Evolutionary conservation across 1,140 invertebrate species (phyloP), one percentile per base, ranked within the genome.

Genomic region (Drosophila ogumai): DNA sequence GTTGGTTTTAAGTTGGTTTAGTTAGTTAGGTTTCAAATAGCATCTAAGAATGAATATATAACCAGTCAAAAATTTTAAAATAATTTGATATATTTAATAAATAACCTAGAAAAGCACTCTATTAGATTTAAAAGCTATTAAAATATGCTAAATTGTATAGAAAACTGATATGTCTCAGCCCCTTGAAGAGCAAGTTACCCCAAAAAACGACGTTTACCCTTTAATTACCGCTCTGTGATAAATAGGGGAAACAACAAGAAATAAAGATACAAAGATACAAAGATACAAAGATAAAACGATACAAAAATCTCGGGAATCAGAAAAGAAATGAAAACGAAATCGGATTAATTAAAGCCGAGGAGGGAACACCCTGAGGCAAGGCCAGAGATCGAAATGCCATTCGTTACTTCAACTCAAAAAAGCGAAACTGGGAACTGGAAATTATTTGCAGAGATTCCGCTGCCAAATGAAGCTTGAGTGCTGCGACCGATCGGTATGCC

Each of bases 371-470:
- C 61, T 6, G 47, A 69, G 38, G 66, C 47, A 69, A 66, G 61
- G 66, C 61, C 66, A 52, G 34, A 17, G 49, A 34, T 25, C 60
- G 19, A 68, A 68, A 52, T 68, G 1, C 31, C 36, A 41, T 49
- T 19, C 17, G 9, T 31, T 25, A 28, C 7, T 36, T 36, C 28
- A 17, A 38, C 31, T 50, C 50, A 36, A 73, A 28, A 6, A 72
- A 73, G 54, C 54, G 69, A 73, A 73, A 73, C 54, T 72, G 31
- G 22, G 15, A 47, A 47, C 54, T 72, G 22, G 36, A 57, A 47
- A 40, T 22, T 9, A 19, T 22, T 71, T 55, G 64, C 12, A 15
- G 15, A 40, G 34, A 36, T 54, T 55, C 63, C 25, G 17, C 3
- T 15, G 9, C 34, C 65, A 43, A 65, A 34, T 32, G 57, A 44